Percentiles rank a stretch among this genome's conserved stretches.
Conservation (phyloP, 1,140 invertebrate genomes). For the Aphaenogaster rudis region DNA sequence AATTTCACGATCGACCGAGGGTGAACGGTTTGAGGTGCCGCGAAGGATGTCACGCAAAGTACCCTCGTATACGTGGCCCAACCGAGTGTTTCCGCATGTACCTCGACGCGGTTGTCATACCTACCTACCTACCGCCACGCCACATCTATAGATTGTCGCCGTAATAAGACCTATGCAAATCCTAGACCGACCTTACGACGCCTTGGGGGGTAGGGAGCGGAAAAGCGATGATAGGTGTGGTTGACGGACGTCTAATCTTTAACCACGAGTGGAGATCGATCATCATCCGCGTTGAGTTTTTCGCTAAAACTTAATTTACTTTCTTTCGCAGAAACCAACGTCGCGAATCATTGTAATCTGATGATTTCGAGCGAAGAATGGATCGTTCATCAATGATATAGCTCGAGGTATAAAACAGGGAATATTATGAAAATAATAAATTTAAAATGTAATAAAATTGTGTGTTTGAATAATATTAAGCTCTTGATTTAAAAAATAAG, state of each 20-base stretch:
- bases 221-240: slow-evolving; percentile 47
- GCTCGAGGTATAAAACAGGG: background rate
- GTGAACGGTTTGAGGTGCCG: slow-evolving; percentile 20
- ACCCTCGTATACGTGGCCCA: slow-evolving; percentile 85
- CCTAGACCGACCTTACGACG: slow-evolving; percentile 45
- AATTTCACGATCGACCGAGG: slow-evolving; percentile 42
- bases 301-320: background rate
- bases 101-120: slow-evolving; percentile 72
- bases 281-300: slow-evolving; percentile 31
- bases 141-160: slow-evolving; percentile 53
- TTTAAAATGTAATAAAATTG: too few species aligned
- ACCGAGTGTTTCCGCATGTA: slow-evolving; percentile 85
- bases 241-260: slow-evolving; percentile 41
- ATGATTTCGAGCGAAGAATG: background rate
- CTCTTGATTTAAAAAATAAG: background rate
- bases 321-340: background rate
- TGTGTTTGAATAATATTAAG: background rate
- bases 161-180: slow-evolving; percentile 57
- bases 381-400: background rate
- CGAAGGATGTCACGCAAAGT: slow-evolving; percentile 71
- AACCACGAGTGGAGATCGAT: slow-evolving; percentile 29
- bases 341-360: background rate
- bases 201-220: background rate
- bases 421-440: background rate
- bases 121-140: slow-evolving; percentile 63